Conservation (phyloP, 2,888 invertebrate species). For the Acrobasis repandana region DNA sequence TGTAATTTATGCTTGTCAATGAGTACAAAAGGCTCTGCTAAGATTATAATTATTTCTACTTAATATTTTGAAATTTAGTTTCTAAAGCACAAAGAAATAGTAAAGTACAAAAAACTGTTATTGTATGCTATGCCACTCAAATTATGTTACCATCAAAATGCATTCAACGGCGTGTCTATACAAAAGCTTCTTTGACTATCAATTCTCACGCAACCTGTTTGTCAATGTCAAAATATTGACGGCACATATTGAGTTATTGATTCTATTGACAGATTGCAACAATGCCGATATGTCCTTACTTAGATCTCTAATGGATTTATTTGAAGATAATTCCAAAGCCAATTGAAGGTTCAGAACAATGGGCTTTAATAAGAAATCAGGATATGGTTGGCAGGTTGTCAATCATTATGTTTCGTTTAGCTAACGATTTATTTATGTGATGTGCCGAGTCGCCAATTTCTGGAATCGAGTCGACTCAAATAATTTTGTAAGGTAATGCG, state of each 20-base stretch:
- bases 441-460: too few species aligned
- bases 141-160: background rate
- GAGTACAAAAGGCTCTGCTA: too few species aligned
- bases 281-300: conserved; percentile 17
- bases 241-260: conserved; percentile 20
- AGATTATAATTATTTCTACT: too few species aligned
- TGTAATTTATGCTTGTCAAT: too few species aligned
- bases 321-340: background rate
- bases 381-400: conserved; percentile 9
- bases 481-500: too few species aligned
- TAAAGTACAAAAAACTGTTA: background rate
- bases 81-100: too few species aligned
- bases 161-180: conserved; percentile 1
- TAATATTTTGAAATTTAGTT: too few species aligned
- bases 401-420: conserved; percentile 1
- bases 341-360: conserved; percentile 17
- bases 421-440: too few species aligned
- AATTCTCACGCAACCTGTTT: conserved; percentile 16
- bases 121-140: background rate
- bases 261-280: conserved; percentile 21
- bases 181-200: conserved; percentile 5
- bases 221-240: conserved; percentile 23
- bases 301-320: conserved; percentile 19
- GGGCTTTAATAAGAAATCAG: conserved; percentile 4
- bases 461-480: too few species aligned